phyloP scores from a whole-genome alignment of 2,888 invertebrate genomes.

The Macaria liturata region DNA sequence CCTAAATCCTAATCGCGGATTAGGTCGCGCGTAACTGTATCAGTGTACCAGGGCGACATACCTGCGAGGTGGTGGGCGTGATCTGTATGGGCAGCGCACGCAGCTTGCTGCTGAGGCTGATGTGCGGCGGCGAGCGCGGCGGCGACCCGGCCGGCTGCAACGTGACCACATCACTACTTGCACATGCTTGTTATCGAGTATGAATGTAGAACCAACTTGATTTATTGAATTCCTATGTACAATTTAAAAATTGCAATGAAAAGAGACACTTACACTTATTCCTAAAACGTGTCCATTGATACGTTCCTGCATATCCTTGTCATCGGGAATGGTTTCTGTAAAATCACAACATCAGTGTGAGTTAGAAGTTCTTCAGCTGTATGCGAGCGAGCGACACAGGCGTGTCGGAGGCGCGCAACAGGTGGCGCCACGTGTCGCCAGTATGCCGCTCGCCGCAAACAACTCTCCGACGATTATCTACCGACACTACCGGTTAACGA shows the following conservation, averaged over 20 bases:
- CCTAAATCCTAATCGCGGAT: conserved; percentile 62
- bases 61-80: conserved; percentile 75
- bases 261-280: conserved; percentile 68
- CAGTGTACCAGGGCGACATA: conserved; percentile 69
- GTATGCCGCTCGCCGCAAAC: conserved; percentile 34
- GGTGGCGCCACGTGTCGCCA: conserved; percentile 35
- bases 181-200: neutral
- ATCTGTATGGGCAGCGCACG: conserved; percentile 74
- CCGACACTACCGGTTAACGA: conserved; percentile 27
- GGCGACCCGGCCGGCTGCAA: conserved; percentile 71
- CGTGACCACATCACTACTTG: conserved; percentile 9
- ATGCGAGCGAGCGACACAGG: conserved; percentile 9
- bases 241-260: too few relatives aligned
- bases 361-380: conserved; percentile 9
- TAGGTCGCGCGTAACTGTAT: conserved; percentile 72
- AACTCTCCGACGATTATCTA: conserved; percentile 30
- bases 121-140: conserved; percentile 64
- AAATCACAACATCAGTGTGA: conserved; percentile 25
- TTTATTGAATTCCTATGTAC: too few relatives aligned
- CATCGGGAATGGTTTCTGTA: conserved; percentile 64
- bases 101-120: conserved; percentile 75
- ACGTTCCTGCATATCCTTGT: conserved; percentile 64
- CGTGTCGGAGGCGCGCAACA: conserved; percentile 17
- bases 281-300: conserved; percentile 72
- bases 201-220: too few relatives aligned